phyloP scores from a whole-genome alignment of 2,888 invertebrate species.

The Salpingus planirostris region DNA sequence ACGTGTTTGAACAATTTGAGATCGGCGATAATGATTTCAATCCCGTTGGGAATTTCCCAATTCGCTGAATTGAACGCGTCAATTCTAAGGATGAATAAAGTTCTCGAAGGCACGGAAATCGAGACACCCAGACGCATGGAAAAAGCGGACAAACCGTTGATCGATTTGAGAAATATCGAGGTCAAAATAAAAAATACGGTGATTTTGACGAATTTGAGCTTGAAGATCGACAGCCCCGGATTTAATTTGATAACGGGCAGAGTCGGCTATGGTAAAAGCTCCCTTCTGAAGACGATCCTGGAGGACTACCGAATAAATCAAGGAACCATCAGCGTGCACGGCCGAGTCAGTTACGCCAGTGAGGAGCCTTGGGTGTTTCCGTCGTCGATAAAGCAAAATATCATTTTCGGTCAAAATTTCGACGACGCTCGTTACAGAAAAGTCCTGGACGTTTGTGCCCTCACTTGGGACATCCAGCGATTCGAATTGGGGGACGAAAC shows the following conservation, averaged over 20 bases:
- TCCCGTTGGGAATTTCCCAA: conserved; percentile 22
- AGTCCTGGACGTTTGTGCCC: conserved; percentile 53
- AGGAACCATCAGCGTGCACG: conserved; percentile 39
- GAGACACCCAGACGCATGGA: conserved; percentile 1
- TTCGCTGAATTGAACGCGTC: conserved; percentile 25
- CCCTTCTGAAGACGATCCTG: conserved; percentile 37
- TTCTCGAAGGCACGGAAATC: conserved; percentile 17
- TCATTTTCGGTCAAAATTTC: conserved; percentile 59
- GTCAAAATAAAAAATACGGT: conserved; percentile 22
- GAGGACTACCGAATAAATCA: conserved; percentile 35
- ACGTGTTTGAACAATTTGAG: conserved; percentile 19
- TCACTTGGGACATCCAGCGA: conserved; percentile 58
- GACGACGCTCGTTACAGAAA: conserved; percentile 47
- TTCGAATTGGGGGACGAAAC: conserved; percentile 66
- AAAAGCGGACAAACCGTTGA: conserved; percentile 5
- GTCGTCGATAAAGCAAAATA: conserved; percentile 61
- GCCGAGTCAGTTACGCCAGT: conserved; percentile 45
- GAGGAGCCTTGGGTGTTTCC: conserved; percentile 54
- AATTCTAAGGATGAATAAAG: conserved; percentile 19
- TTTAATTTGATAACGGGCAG: conserved; percentile 51
- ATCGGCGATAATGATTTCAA: conserved; percentile 17
- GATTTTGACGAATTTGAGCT: conserved; percentile 39
- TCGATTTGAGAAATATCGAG: conserved; percentile 17
- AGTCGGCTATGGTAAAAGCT: conserved; percentile 55
- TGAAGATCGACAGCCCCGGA: conserved; percentile 38